Conservation (phyloP, 1,140 invertebrate genomes). For the Scaptodrosophila lebanonensis region DNA sequence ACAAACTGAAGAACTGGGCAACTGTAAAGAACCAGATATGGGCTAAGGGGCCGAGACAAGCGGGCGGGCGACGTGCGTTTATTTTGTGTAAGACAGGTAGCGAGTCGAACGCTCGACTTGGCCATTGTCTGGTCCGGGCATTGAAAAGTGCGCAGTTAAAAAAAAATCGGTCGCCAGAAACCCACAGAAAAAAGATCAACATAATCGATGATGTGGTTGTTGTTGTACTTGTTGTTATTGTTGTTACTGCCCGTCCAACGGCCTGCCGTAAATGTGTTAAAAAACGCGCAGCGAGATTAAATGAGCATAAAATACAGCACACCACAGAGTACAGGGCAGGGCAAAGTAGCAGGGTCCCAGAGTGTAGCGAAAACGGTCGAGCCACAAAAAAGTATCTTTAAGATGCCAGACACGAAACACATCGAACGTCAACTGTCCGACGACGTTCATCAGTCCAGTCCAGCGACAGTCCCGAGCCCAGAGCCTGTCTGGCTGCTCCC, state of each 20-base stretch:
- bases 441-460: conserved; percentile 51
- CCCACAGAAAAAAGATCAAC: conserved; percentile 56
- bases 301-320: conserved; percentile 67
- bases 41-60: not conserved
- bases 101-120: conserved; percentile 43
- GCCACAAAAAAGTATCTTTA: conserved; percentile 46
- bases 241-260: not conserved
- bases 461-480: not conserved
- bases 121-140: conserved; percentile 39
- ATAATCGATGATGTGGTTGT: conserved; percentile 67
- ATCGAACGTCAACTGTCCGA: conserved; percentile 17
- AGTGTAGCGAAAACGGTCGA: conserved; percentile 21
- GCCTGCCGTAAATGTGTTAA: conserved; percentile 62
- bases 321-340: too few relatives aligned
- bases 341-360: too few relatives aligned
- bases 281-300: conserved; percentile 69
- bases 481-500: not conserved
- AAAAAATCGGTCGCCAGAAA: conserved; percentile 40
- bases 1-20: conserved; percentile 38
- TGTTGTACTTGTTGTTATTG: conserved; percentile 11
- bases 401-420: conserved; percentile 66
- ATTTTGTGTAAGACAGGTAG: conserved; percentile 74
- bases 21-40: conserved; percentile 26
- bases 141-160: conserved; percentile 68
- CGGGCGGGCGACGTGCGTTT: conserved; percentile 48